Evolutionary conservation across 2,888 invertebrate genomes (phyloP).

Genomic region (Anthrax anthrax): DNA sequence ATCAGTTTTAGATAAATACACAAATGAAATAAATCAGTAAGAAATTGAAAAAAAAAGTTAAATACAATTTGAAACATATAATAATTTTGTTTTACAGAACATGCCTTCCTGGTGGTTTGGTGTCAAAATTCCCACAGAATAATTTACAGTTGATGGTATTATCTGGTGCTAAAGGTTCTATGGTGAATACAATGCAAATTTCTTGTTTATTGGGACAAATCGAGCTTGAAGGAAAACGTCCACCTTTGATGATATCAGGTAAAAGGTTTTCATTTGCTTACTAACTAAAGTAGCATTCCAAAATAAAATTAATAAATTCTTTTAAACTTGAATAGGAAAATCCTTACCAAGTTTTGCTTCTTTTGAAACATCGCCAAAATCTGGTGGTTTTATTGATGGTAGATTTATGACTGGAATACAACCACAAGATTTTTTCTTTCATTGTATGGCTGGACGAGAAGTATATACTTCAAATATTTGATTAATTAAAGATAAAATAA

Average conservation of each 20-base stretch:
- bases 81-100: conserved; percentile 33
- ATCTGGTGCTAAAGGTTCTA: conserved; percentile 97
- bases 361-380: conserved; percentile 76
- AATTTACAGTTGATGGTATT: conserved; percentile 98
- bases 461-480: conserved; percentile 32
- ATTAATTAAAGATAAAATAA: too few species aligned
- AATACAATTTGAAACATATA: not conserved
- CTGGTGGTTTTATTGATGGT: conserved; percentile 93
- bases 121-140: conserved; percentile 81
- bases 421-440: conserved; percentile 97
- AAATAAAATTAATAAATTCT: not conserved
- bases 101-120: conserved; percentile 72
- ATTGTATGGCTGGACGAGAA: conserved; percentile 99
- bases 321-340: conserved; percentile 43
- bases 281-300: not conserved
- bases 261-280: not conserved
- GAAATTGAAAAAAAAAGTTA: conserved; percentile 2
- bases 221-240: conserved; percentile 93
- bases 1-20: conserved; percentile 60
- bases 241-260: conserved; percentile 79
- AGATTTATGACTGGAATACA: conserved; percentile 97
- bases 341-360: conserved; percentile 82
- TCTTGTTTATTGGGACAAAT: conserved; percentile 96
- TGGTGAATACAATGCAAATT: conserved; percentile 96
- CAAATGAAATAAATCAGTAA: conserved; percentile 79